Percentiles rank a stretch among this genome's conserved stretches.
These are phyloP conservation scores for Leptobrachium ailaonicum DNA, from an alignment of 2,113 vertebrate genomes.

Conservation along the genomic window DNA sequence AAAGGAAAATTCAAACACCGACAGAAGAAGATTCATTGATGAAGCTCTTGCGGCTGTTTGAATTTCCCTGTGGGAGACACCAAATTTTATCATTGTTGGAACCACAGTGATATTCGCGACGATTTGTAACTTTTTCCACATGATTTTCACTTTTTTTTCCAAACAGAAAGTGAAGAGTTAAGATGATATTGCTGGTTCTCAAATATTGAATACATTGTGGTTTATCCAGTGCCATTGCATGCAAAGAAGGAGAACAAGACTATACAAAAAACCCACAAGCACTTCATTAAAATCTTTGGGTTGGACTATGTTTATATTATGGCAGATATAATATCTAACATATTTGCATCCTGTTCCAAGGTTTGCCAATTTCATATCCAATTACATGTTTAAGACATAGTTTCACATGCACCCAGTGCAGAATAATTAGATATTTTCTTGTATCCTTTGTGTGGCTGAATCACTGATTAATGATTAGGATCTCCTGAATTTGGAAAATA, in stretches of 20 bases:
- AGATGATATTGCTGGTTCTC: background rate
- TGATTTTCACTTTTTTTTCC: too few species aligned
- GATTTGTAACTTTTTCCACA: too few species aligned
- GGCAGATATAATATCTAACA: constrained; percentile 4
- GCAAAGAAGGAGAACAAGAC: constrained; percentile 32
- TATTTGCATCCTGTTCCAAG: constrained; percentile 2
- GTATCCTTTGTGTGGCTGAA: background rate
- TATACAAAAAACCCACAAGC: constrained; percentile 42
- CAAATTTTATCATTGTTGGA: too few species aligned
- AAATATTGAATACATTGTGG: constrained; percentile 16
- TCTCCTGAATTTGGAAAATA: constrained; percentile 5
- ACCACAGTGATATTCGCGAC: too few species aligned
- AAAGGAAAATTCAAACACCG: too few species aligned
- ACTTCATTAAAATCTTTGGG: constrained; percentile 30
- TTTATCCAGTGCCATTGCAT: constrained; percentile 28
- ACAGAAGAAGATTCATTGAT: too few species aligned
- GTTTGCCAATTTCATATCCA: constrained; percentile 33
- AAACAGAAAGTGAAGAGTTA: background rate
- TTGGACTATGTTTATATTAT: constrained; percentile 25
- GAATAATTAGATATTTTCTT: background rate
- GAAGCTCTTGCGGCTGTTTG: too few species aligned
- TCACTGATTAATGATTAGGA: background rate
- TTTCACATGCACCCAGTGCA: background rate
- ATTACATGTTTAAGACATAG: constrained; percentile 19
- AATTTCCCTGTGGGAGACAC: too few species aligned